Percentiles rank a stretch among this genome's conserved stretches.
These are phyloP conservation scores for Poecilia picta DNA, from an alignment of 2,797 vertebrate genomes.

Conservation along the genomic window DNA sequence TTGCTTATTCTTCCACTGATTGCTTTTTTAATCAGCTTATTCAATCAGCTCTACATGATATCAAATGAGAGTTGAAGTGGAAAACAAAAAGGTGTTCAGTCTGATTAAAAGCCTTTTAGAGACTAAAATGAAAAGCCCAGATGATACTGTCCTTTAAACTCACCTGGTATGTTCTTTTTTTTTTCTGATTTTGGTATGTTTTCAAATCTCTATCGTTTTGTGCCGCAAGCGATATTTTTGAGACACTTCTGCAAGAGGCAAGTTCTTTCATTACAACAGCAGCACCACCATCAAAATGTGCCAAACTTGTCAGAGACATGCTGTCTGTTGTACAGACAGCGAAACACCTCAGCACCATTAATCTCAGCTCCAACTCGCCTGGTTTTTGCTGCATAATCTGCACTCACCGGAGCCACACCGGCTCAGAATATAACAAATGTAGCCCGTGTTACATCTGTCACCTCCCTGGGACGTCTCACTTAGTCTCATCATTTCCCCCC, in stretches of 20 bases:
- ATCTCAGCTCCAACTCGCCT: conserved; percentile 33
- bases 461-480: conserved; percentile 66
- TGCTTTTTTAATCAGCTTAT: neutral
- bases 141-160: neutral
- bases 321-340: conserved; percentile 26
- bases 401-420: conserved; percentile 31
- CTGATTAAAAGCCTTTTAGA: neutral
- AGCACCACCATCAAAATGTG: conserved; percentile 17
- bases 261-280: neutral
- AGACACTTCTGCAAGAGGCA: neutral
- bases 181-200: neutral
- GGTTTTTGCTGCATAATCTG: conserved; percentile 44
- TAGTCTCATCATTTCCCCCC: conserved; percentile 62
- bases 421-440: conserved; percentile 52
- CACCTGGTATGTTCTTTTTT: neutral
- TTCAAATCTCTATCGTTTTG: neutral
- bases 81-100: neutral
- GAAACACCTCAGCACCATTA: conserved; percentile 27
- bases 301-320: conserved; percentile 8
- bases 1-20: neutral
- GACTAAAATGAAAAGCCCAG: neutral
- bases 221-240: neutral
- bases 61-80: neutral
- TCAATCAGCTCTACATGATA: neutral
- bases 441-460: conserved; percentile 64